Base-by-base conservation (phyloP, 2,797 vertebrate species). In the Sebastes wilsoni region DNA sequence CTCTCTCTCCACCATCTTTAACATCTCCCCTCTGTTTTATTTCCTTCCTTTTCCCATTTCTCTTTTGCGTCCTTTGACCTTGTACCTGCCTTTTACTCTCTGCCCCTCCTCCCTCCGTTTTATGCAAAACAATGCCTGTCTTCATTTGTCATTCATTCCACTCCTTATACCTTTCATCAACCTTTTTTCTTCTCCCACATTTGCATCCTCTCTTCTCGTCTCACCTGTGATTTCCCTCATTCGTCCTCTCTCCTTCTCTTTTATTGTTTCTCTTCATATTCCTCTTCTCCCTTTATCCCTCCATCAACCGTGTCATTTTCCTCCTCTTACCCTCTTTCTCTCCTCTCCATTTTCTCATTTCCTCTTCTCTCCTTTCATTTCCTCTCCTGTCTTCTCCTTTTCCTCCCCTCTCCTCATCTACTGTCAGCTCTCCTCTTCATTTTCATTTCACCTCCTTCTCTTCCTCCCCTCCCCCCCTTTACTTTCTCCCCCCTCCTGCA, bases 341-440 rank as follows among this genome's bases (percentile, higher is more conserved):
- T 61, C 5, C 23, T n/a, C 23, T 42, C 14, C 14, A 12, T 56
- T 66, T 5, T 76, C 54, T 12, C 9, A 23, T 68, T 12, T 46
- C 23, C 1, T 8, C 1, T 61, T 5, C 23, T n/a, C 23, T 42
- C 6, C 38, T 60, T 42, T 42, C 38, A 12, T 56, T 66, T 58
- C 11, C 60, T 59, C 18, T 1, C 13, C 54, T 36, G 38, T 67
- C 32, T 5, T 76, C 54, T 12, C 12, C 28, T 68, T 12, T 46
- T 46, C 23, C 8, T 13, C n/a, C 46, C n/a, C n/a, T 70, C 25
- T 25, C 38, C 49, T 60, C 22, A 9, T 27, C 54, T 59, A 3
- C 34, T 70, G 23, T 62, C 52, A 69, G 49, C 23, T 65, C n/a
- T 54, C 22, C 42, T 73, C 52, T 80, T 80, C 28, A 8, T 76